A percentile compares a stretch with the other conserved stretches of the same genome.
Evolutionary conservation across 2,888 invertebrate species (phyloP).

Genomic region (Pristionchus fissidentatus): DNA sequence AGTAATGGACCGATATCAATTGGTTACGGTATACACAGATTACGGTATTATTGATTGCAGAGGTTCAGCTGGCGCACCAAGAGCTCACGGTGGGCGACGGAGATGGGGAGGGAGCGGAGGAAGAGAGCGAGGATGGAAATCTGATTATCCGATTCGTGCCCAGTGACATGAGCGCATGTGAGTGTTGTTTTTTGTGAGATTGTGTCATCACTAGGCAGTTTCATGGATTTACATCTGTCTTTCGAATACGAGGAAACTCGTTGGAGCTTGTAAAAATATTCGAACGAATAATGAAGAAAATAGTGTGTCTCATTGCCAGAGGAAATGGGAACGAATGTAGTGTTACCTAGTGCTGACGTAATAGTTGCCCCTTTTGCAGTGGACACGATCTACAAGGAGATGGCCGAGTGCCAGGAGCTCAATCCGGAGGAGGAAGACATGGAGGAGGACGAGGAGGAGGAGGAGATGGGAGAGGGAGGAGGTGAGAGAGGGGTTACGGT

Average conservation of each 20-base stretch:
- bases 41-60: constrained; percentile 53
- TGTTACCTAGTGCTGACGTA: too few species aligned
- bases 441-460: constrained; percentile 76
- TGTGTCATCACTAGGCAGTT: too few species aligned
- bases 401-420: constrained; percentile 85
- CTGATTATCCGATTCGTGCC: constrained; percentile 64
- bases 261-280: too few species aligned
- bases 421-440: constrained; percentile 85
- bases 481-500: background rate
- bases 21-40: background rate
- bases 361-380: constrained; percentile 76
- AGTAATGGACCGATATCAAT: background rate
- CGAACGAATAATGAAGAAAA: too few species aligned
- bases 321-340: too few species aligned
- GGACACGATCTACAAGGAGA: constrained; percentile 84
- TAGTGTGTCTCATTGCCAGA: too few species aligned
- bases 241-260: too few species aligned
- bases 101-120: constrained; percentile 59
- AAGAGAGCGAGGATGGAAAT: constrained; percentile 57
- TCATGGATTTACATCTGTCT: background rate
- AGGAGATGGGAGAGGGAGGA: constrained; percentile 42
- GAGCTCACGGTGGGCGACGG: constrained; percentile 55
- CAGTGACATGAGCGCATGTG: constrained; percentile 60
- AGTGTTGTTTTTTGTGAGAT: too few species aligned
- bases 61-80: constrained; percentile 56